Percentiles rank a stretch among this genome's conserved stretches.
phyloP scores from a whole-genome alignment of 2,797 vertebrate species.

The Catostomus latipinnis region DNA sequence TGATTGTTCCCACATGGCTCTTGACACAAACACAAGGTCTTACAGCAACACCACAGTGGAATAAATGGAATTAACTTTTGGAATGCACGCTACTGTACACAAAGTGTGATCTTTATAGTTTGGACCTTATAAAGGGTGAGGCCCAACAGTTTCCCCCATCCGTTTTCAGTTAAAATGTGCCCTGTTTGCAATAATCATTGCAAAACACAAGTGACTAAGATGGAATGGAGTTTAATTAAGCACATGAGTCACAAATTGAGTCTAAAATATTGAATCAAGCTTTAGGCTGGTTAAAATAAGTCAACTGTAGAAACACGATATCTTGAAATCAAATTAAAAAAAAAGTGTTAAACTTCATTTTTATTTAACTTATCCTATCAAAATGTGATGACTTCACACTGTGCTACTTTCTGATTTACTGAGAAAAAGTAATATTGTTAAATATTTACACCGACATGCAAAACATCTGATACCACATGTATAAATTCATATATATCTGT shows the following conservation, averaged over 20 bases:
- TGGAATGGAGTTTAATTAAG: constrained; percentile 4
- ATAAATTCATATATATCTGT: constrained; percentile 56
- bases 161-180: not conserved
- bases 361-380: constrained; percentile 18
- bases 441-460: constrained; percentile 7
- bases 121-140: not conserved
- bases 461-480: not conserved
- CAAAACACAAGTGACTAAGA: not conserved
- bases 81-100: no score
- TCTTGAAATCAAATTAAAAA: not conserved
- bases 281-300: not conserved
- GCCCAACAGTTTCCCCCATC: not conserved
- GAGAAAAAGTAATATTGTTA: not conserved
- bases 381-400: not conserved
- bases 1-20: not conserved
- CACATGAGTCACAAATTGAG: not conserved
- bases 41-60: no score
- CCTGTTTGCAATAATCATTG: not conserved
- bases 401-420: not conserved
- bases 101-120: no score
- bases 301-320: constrained; percentile 2
- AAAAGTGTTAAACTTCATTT: not conserved
- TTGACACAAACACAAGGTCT: constrained; percentile 9
- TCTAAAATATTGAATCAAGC: not conserved
- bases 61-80: no score